Evolutionary conservation across 2,888 invertebrate genomes (phyloP).

Genomic region (Phyto melanocephala): DNA sequence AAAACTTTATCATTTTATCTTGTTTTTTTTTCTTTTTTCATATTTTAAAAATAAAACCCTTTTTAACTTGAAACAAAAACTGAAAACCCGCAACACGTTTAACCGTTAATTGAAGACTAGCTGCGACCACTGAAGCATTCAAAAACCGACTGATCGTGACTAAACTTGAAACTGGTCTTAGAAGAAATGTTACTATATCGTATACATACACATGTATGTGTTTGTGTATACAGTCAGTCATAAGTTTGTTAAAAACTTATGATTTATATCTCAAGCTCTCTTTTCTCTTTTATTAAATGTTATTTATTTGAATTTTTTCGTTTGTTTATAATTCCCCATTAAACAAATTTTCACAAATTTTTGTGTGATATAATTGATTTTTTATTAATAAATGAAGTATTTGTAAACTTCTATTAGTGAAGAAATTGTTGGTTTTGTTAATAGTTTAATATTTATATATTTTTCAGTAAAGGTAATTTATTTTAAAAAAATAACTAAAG

Average conservation of each 20-base stretch:
- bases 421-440: too few species aligned
- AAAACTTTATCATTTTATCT: slow-evolving; percentile 8
- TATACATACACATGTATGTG: neutral
- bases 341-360: neutral
- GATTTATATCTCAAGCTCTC: slow-evolving; percentile 29
- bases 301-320: neutral
- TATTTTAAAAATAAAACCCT: neutral
- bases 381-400: too few species aligned
- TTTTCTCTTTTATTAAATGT: slow-evolving; percentile 28
- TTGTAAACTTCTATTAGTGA: too few species aligned
- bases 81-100: neutral
- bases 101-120: slow-evolving; percentile 10
- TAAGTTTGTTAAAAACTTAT: slow-evolving; percentile 23
- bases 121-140: slow-evolving; percentile 51
- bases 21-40: slow-evolving; percentile 29
- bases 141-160: slow-evolving; percentile 44
- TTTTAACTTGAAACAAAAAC: neutral
- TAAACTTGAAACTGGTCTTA: slow-evolving; percentile 62
- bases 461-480: too few species aligned
- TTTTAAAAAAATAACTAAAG: too few species aligned
- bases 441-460: too few species aligned
- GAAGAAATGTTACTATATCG: slow-evolving; percentile 17
- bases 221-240: neutral
- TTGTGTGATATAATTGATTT: too few species aligned
- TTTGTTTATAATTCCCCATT: slow-evolving; percentile 43